Conservation (phyloP, 2,888 invertebrate species). For the Leucophenga montana region DNA sequence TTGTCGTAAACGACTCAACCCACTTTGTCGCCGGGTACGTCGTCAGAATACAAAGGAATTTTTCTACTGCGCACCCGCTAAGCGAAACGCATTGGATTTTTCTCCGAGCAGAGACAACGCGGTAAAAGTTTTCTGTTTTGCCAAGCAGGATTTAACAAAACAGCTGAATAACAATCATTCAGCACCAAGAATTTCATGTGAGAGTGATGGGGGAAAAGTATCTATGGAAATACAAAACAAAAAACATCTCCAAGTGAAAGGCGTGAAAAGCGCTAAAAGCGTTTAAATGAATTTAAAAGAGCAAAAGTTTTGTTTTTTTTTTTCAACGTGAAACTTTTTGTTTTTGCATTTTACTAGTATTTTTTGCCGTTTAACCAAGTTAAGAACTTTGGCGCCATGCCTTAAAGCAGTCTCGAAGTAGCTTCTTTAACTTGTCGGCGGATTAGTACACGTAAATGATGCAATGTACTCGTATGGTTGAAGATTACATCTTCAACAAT, state of each 20-base stretch:
- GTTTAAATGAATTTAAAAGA: constrained; percentile 63
- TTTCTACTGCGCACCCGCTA: too few relatives aligned
- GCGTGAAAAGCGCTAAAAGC: constrained; percentile 55
- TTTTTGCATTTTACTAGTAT: constrained; percentile 44
- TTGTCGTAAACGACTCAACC: not conserved
- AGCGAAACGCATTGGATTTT: too few relatives aligned
- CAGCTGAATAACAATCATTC: constrained; percentile 18
- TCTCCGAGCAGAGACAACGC: not conserved
- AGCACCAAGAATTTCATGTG: not conserved
- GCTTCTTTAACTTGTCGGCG: too few relatives aligned
- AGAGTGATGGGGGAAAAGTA: not conserved
- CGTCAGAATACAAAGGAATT: not conserved
- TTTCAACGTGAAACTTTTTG: not conserved
- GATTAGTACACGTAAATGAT: too few relatives aligned
- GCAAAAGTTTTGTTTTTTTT: constrained; percentile 53
- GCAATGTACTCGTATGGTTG: too few relatives aligned
- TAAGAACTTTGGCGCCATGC: too few relatives aligned
- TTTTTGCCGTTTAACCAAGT: constrained; percentile 21
- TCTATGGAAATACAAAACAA: not conserved
- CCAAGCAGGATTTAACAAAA: constrained; percentile 26
- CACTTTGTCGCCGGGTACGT: not conserved
- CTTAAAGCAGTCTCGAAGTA: too few relatives aligned
- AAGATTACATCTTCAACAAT: too few relatives aligned
- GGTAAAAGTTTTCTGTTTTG: constrained; percentile 21
- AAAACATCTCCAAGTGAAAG: not conserved